Conservation (phyloP, 1,140 invertebrate genomes). For the Triops longicaudatus region DNA sequence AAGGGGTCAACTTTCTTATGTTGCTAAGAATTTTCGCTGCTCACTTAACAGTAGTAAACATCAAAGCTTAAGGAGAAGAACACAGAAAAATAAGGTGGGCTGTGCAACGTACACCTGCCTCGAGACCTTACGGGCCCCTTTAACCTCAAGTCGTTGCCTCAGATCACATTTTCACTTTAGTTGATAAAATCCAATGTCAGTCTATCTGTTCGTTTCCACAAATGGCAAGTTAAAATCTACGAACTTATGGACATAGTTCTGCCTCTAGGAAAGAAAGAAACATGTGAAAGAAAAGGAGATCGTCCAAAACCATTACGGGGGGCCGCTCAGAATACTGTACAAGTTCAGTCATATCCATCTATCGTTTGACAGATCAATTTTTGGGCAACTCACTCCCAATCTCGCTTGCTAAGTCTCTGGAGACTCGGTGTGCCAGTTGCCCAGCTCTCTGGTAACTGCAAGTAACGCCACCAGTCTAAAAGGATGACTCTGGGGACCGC, state of each 20-base stretch:
- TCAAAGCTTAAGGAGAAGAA: no score
- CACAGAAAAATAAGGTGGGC: no score
- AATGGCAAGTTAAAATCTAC: neutral
- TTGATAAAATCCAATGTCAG: no score
- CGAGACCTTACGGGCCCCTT: no score
- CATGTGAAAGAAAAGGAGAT: neutral
- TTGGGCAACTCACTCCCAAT: neutral
- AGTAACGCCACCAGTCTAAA: neutral
- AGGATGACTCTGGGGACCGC: neutral
- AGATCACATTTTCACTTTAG: no score
- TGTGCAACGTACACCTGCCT: no score
- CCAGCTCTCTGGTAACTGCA: neutral
- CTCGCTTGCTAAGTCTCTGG: neutral
- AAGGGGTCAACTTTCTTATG: no score
- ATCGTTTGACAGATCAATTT: slow-evolving; percentile 15
- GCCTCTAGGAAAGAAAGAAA: neutral
- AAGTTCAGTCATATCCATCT: slow-evolving; percentile 1
- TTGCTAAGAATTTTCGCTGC: no score
- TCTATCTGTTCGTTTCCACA: no score
- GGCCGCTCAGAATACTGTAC: neutral
- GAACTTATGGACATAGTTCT: neutral
- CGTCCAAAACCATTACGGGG: neutral
- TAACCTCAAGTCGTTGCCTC: no score
- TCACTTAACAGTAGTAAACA: no score
- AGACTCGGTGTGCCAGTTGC: neutral